Conservation (phyloP, 2,888 invertebrate species). For the Athalia cordata region DNA sequence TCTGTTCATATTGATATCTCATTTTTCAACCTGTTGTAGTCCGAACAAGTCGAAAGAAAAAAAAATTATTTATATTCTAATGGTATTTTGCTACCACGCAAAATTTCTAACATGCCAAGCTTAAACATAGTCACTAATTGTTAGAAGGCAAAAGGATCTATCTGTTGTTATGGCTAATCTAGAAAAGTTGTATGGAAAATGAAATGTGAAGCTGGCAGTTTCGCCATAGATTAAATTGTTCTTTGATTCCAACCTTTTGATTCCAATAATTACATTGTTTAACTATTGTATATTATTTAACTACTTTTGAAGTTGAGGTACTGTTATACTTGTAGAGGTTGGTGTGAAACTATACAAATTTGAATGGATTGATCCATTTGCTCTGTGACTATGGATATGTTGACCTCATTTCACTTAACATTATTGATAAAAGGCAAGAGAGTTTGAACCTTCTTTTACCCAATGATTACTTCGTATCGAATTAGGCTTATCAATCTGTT, state of each 20-base stretch:
- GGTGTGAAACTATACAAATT: background rate
- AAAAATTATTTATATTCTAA: conserved; percentile 13
- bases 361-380: conserved; percentile 36
- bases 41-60: background rate
- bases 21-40: background rate
- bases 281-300: background rate
- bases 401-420: background rate
- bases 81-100: background rate
- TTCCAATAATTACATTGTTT: background rate
- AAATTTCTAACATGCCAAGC: background rate
- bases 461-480: conserved; percentile 2
- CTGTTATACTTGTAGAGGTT: background rate
- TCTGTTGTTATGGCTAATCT: conserved; percentile 23
- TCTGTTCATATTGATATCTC: background rate
- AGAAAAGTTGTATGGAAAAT: background rate
- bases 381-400: conserved; percentile 18
- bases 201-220: background rate
- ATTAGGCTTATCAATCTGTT: conserved; percentile 1
- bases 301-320: background rate
- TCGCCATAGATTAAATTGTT: background rate
- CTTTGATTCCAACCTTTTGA: conserved; percentile 1
- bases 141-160: conserved; percentile 29
- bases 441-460: conserved; percentile 1
- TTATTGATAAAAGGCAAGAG: background rate
- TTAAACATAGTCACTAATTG: background rate